Evolutionary conservation across 2,888 invertebrate genomes (phyloP).

Genomic region (Nomada flava): DNA sequence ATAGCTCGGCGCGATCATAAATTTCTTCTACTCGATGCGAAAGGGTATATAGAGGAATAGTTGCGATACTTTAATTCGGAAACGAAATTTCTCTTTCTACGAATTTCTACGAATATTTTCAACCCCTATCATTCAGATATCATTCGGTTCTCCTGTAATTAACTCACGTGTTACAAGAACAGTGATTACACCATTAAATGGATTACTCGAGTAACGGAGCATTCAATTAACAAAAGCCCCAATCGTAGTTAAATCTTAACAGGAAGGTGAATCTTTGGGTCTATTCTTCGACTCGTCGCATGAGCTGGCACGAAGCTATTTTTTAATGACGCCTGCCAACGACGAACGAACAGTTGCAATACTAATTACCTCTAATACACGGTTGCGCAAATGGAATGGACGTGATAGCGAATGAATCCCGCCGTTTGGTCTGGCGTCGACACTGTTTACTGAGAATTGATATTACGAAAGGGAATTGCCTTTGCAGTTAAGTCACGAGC

Average conservation of each 20-base stretch:
- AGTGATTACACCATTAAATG: not conserved
- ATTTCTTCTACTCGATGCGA: too few species aligned
- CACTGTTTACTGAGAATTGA: constrained; percentile 60
- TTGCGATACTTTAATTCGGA: not conserved
- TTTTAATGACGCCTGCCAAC: constrained; percentile 52
- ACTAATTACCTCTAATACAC: constrained; percentile 64
- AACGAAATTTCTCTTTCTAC: not conserved
- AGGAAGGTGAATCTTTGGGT: not conserved
- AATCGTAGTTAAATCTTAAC: not conserved
- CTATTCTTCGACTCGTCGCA: constrained; percentile 14
- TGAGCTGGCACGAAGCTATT: constrained; percentile 47
- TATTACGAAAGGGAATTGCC: constrained; percentile 58
- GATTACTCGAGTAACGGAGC: not conserved
- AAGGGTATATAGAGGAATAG: too few species aligned
- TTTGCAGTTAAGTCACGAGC: constrained; percentile 59
- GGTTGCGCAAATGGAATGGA: constrained; percentile 53
- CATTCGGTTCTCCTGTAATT: not conserved
- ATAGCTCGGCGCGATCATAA: too few species aligned
- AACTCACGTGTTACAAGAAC: not conserved
- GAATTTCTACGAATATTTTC: too few species aligned
- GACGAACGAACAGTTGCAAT: constrained; percentile 52
- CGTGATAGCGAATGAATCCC: constrained; percentile 41
- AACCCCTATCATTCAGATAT: not conserved
- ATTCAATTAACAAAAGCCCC: not conserved
- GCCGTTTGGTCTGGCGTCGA: constrained; percentile 41